These are phyloP conservation scores for Ichneumon xanthorius DNA, from an alignment of 2,888 invertebrate species.

Conservation along the genomic window DNA sequence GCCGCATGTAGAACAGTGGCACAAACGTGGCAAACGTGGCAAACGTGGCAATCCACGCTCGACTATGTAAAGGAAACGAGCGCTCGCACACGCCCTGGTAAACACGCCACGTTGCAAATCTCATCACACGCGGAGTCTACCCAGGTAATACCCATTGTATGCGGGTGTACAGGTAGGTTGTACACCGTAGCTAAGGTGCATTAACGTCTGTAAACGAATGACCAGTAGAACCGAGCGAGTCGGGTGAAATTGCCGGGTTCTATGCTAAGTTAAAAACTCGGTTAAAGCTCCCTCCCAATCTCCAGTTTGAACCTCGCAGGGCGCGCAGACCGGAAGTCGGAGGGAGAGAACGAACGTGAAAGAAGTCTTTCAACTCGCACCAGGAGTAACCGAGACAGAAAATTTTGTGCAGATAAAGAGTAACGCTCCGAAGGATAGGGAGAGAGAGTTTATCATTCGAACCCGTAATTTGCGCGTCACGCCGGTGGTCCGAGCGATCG, in stretches of 20 bases:
- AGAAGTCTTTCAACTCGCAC: slow-evolving; percentile 48
- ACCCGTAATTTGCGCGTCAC: slow-evolving; percentile 24
- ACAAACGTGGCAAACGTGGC: background rate
- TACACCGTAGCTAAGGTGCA: background rate
- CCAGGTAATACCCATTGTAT: slow-evolving; percentile 22
- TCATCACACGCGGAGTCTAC: background rate
- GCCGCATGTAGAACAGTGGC: slow-evolving; percentile 9
- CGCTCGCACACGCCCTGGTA: slow-evolving; percentile 48
- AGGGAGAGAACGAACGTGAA: slow-evolving; percentile 22
- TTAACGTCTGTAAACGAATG: slow-evolving; percentile 34
- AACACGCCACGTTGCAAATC: slow-evolving; percentile 56
- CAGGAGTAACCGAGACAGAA: slow-evolving; percentile 46
- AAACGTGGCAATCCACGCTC: background rate
- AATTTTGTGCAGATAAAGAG: background rate
- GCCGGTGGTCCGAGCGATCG: slow-evolving; percentile 32
- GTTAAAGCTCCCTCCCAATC: too few relatives aligned
- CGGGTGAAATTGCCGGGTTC: slow-evolving; percentile 23
- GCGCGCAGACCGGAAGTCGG: slow-evolving; percentile 39
- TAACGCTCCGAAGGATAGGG: slow-evolving; percentile 1
- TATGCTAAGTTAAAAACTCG: slow-evolving; percentile 22
- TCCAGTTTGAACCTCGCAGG: slow-evolving; percentile 3
- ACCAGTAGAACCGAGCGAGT: slow-evolving; percentile 26
- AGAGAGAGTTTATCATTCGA: slow-evolving; percentile 26
- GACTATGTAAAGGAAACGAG: slow-evolving; percentile 35
- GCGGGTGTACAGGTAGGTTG: background rate